Conservation (phyloP, 2,113 vertebrate species). For the Rhinoptilus africanus region DNA sequence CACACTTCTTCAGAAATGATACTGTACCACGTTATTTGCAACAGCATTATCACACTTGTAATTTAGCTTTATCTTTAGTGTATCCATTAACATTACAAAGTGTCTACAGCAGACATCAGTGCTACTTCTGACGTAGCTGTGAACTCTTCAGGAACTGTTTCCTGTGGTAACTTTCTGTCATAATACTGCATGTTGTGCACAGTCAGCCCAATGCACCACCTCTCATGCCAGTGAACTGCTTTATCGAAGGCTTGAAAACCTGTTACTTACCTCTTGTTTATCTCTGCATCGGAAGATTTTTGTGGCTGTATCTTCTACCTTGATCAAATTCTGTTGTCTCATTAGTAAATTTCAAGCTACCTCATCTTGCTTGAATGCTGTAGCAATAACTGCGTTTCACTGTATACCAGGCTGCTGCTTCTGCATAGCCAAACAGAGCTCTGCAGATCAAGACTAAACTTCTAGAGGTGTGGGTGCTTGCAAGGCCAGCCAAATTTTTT, state of each 20-base stretch:
- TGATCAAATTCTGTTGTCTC: background rate
- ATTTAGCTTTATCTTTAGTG: background rate
- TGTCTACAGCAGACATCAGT: background rate
- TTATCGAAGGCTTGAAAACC: background rate
- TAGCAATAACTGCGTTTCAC: background rate
- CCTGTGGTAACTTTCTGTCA: background rate
- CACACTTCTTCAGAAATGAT: background rate
- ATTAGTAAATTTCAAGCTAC: background rate
- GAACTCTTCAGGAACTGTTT: background rate
- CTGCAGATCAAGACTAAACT: background rate
- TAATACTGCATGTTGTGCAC: background rate
- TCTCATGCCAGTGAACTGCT: background rate
- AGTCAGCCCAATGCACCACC: background rate
- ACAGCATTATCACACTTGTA: background rate
- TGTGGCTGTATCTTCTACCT: background rate
- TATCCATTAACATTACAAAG: background rate
- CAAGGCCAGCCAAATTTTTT: background rate
- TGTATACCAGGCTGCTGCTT: background rate
- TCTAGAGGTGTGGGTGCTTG: background rate
- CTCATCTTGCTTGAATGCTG: background rate
- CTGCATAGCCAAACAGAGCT: rapidly evolving
- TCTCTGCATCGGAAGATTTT: background rate
- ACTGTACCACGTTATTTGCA: background rate
- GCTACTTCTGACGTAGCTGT: background rate
- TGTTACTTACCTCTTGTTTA: background rate